These are phyloP conservation scores for Ctenicera cuprea DNA, from an alignment of 2,888 invertebrate species.

Conservation along the genomic window DNA sequence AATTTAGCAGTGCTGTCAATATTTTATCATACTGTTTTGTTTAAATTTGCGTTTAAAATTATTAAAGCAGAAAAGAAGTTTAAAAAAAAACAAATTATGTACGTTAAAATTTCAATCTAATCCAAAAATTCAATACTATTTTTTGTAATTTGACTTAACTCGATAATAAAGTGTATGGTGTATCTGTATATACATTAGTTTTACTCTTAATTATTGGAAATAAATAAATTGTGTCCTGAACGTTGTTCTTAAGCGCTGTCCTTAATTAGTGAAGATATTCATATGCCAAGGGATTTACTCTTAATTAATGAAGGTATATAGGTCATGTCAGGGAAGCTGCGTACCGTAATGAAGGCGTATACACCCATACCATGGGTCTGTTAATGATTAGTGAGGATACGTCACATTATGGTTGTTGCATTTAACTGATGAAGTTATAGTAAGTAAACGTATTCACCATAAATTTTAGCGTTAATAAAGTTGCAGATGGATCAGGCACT, in stretches of 20 bases:
- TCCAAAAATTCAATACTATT: too few species aligned
- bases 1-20: too few species aligned
- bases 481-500: neutral
- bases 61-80: too few species aligned
- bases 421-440: slow-evolving; percentile 13
- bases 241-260: slow-evolving; percentile 13
- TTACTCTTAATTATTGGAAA: slow-evolving; percentile 12
- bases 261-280: slow-evolving; percentile 14
- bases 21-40: too few species aligned
- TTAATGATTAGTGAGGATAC: slow-evolving; percentile 7
- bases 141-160: neutral
- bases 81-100: too few species aligned
- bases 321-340: slow-evolving; percentile 14
- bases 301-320: slow-evolving; percentile 22
- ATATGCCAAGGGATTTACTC: slow-evolving; percentile 1
- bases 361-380: neutral
- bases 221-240: neutral
- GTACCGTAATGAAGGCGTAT: slow-evolving; percentile 6
- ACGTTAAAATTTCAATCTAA: too few species aligned
- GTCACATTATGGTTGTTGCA: slow-evolving; percentile 9
- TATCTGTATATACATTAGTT: neutral
- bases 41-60: too few species aligned
- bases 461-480: neutral
- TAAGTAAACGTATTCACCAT: neutral
- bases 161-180: neutral